Evolutionary conservation across 2,888 invertebrate genomes (phyloP).

Genomic region (Leucania comma): DNA sequence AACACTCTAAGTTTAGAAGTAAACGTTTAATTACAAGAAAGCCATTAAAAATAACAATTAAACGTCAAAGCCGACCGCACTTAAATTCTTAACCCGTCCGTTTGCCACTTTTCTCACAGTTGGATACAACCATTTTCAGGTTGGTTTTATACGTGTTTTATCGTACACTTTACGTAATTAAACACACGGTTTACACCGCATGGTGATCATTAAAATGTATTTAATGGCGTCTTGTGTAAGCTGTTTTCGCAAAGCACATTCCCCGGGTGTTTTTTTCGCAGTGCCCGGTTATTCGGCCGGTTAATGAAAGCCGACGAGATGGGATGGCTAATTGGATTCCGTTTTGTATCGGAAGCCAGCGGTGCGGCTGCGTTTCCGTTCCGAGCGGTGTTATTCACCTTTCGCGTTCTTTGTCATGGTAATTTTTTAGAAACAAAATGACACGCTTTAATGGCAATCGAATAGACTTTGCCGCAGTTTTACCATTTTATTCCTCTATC

Average conservation of each 20-base stretch:
- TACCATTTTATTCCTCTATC: constrained; percentile 43
- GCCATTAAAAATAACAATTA: constrained; percentile 50
- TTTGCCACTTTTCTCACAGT: constrained; percentile 67
- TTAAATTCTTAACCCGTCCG: constrained; percentile 44
- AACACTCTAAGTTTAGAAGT: constrained; percentile 4
- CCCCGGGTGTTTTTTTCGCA: constrained; percentile 75
- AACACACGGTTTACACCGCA: constrained; percentile 72
- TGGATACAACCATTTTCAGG: constrained; percentile 65
- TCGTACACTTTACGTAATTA: constrained; percentile 77
- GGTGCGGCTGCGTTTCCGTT: constrained; percentile 75
- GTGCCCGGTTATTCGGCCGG: constrained; percentile 78
- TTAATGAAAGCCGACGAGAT: constrained; percentile 83
- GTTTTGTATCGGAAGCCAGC: constrained; percentile 83
- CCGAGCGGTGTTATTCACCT: constrained; percentile 77
- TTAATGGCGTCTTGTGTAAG: constrained; percentile 79
- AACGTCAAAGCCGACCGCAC: constrained; percentile 55
- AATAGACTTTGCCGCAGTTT: constrained; percentile 33
- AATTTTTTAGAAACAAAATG: constrained; percentile 67
- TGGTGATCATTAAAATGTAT: constrained; percentile 77
- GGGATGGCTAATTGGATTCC: constrained; percentile 86
- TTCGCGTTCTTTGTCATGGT: constrained; percentile 73
- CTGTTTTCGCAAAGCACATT: constrained; percentile 73
- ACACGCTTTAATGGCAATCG: constrained; percentile 48
- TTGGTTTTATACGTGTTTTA: constrained; percentile 71
- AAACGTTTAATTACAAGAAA: constrained; percentile 43